Evolutionary conservation across 1,140 invertebrate species (phyloP).

Genomic region (Sarcophaga bullata): DNA sequence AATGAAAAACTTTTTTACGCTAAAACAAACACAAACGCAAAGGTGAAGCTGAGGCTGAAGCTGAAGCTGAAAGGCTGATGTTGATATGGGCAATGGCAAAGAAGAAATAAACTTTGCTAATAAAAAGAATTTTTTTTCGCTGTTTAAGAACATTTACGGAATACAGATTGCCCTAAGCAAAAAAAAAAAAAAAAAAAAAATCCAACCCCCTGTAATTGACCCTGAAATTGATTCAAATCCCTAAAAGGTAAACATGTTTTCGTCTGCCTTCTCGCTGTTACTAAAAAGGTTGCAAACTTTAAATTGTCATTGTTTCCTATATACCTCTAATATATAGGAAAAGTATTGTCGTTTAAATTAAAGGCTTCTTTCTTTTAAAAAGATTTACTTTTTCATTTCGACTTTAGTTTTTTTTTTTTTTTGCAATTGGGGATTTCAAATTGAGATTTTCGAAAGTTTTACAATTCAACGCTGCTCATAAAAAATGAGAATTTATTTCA

Average conservation of each 20-base stretch:
- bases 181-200: no score
- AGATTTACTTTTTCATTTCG: background rate
- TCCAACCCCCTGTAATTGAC: background rate
- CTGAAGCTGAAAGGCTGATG: conserved; percentile 5
- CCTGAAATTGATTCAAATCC: background rate
- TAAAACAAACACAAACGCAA: background rate
- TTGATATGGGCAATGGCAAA: background rate
- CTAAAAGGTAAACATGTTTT: background rate
- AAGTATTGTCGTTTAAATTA: background rate
- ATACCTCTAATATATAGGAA: background rate
- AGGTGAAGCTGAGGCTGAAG: background rate
- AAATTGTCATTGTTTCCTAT: background rate
- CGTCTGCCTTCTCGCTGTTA: background rate
- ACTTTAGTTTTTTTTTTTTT: no score
- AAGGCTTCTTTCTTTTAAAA: background rate
- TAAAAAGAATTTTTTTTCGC: conserved; percentile 16
- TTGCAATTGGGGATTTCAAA: no score
- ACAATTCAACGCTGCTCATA: no score
- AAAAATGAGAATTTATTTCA: no score
- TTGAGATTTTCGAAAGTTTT: no score
- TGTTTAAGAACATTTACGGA: background rate
- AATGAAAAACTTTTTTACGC: background rate
- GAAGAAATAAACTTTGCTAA: background rate
- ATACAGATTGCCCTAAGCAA: background rate
- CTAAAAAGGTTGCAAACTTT: background rate